A percentile compares a stretch with the other conserved stretches of the same genome.
These are phyloP conservation scores for Galerucella nymphaeae DNA, from an alignment of 2,888 invertebrate genomes.

Conservation along the genomic window DNA sequence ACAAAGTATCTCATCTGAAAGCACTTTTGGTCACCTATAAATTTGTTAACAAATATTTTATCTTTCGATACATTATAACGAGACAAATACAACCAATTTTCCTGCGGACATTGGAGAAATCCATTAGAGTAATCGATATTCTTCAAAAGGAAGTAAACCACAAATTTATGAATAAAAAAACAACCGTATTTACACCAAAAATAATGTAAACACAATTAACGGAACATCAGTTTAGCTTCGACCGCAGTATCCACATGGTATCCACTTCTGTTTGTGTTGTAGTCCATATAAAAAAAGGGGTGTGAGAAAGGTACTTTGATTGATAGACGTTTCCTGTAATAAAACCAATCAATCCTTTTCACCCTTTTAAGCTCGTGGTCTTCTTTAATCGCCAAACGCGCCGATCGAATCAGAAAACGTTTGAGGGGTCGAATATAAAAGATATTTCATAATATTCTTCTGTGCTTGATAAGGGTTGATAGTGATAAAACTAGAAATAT, in stretches of 20 bases:
- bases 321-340: conserved; percentile 55
- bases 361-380: conserved; percentile 40
- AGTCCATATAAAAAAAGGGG: conserved; percentile 38
- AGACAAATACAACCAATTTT: not conserved
- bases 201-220: conserved; percentile 52
- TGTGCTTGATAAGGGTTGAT: not conserved
- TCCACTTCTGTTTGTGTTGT: conserved; percentile 51
- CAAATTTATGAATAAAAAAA: not conserved
- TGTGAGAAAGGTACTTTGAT: conserved; percentile 51
- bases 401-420: not conserved
- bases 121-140: not conserved
- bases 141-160: not conserved
- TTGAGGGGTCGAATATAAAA: not conserved
- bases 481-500: not conserved
- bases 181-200: not conserved
- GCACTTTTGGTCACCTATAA: no score
- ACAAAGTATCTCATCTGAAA: no score
- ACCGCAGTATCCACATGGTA: no score
- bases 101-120: not conserved
- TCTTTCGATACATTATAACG: no score
- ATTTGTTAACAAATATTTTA: no score
- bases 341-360: conserved; percentile 54
- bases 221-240: conserved; percentile 46
- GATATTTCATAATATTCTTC: not conserved
- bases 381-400: conserved; percentile 52